These are phyloP conservation scores for Phrynosoma platyrhinos DNA, from an alignment of 2,113 vertebrate genomes.

Conservation along the genomic window DNA sequence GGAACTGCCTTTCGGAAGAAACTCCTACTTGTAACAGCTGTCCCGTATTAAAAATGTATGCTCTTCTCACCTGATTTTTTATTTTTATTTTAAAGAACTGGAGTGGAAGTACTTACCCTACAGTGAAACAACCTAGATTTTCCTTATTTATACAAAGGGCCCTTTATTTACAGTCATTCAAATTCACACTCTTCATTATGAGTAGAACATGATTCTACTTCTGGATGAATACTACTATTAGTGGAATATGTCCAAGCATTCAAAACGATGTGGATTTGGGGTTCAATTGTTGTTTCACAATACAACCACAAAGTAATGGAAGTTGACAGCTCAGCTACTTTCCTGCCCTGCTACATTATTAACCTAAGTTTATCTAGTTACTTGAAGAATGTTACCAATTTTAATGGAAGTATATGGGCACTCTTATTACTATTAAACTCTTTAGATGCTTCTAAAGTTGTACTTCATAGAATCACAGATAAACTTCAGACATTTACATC, in stretches of 20 bases:
- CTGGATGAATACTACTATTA: too few relatives aligned
- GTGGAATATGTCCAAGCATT: too few relatives aligned
- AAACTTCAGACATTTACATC: too few relatives aligned
- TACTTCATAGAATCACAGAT: too few relatives aligned
- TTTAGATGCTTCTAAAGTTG: too few relatives aligned
- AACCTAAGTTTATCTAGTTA: conserved; percentile 7
- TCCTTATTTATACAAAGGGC: background rate
- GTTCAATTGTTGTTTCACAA: too few relatives aligned
- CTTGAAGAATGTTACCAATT: background rate
- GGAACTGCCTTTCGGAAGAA: background rate
- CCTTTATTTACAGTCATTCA: background rate
- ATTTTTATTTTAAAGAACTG: background rate
- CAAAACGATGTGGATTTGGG: too few relatives aligned
- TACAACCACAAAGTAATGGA: background rate
- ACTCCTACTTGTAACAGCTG: background rate
- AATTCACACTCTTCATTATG: too few relatives aligned
- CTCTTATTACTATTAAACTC: too few relatives aligned
- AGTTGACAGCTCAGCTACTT: background rate
- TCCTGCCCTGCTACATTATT: background rate
- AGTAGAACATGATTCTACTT: too few relatives aligned
- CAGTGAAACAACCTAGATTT: background rate
- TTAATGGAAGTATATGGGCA: background rate
- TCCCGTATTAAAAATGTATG: conserved; percentile 20
- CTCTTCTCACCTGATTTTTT: background rate
- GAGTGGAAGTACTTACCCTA: conserved; percentile 7